phyloP scores from a whole-genome alignment of 2,797 vertebrate species.

The Enteromius mattozi region DNA sequence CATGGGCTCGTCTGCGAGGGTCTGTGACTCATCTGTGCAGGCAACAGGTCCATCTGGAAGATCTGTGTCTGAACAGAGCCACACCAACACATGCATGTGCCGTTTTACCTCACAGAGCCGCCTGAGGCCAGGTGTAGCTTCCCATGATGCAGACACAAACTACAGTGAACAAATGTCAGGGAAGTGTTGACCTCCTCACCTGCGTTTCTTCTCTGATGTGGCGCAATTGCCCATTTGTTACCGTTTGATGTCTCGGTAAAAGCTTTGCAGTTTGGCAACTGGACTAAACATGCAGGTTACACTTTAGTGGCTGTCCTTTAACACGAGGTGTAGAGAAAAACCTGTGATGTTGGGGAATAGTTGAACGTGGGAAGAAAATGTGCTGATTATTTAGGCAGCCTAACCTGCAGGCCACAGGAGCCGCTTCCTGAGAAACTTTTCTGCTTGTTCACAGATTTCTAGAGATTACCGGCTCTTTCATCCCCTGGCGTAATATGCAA shows the following conservation, averaged over 20 bases:
- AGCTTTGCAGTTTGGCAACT: constrained; percentile 3
- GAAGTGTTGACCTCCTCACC: constrained; percentile 49
- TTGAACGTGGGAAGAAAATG: constrained; percentile 33
- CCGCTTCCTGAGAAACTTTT: constrained; percentile 4
- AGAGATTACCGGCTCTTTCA: constrained; percentile 3
- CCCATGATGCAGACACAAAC: constrained; percentile 53
- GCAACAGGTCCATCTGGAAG: constrained; percentile 73
- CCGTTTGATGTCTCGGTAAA: constrained; percentile 23
- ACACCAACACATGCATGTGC: neutral
- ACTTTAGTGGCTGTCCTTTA: constrained; percentile 15
- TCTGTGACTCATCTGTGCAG: constrained; percentile 72
- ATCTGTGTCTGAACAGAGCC: constrained; percentile 52
- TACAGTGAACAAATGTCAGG: constrained; percentile 55
- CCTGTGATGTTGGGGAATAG: constrained; percentile 1
- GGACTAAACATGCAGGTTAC: constrained; percentile 16
- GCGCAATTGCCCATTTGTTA: constrained; percentile 6
- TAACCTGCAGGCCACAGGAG: constrained; percentile 15
- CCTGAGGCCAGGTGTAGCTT: constrained; percentile 56
- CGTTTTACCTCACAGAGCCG: constrained; percentile 34
- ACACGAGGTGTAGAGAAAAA: constrained; percentile 2
- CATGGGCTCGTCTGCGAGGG: constrained; percentile 62
- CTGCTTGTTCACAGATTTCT: neutral
- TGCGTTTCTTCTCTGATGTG: constrained; percentile 35
- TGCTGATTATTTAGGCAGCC: constrained; percentile 9
- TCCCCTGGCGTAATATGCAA: neutral